A percentile compares a stretch with the other conserved stretches of the same genome.
These are phyloP conservation scores for Hippocampus barbouri DNA, from an alignment of 2,113 vertebrate species.

Conservation along the genomic window DNA sequence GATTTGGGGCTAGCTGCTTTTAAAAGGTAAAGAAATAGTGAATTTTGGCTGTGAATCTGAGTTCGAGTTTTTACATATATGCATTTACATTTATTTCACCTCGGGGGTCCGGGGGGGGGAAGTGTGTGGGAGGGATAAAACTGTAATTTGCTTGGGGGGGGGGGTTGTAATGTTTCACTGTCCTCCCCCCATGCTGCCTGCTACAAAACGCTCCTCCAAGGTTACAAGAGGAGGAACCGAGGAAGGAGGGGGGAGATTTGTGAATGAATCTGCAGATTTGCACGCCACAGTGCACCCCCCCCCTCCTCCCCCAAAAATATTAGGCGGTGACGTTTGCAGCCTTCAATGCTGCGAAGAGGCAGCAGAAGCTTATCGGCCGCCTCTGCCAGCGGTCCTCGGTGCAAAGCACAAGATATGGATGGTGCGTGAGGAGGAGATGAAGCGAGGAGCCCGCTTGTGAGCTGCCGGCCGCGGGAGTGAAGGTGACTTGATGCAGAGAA, in stretches of 20 bases:
- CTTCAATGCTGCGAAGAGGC: slow-evolving; percentile 11
- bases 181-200: slow-evolving; percentile 43
- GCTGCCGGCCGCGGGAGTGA: slow-evolving; percentile 62
- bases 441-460: background rate
- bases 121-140: no score
- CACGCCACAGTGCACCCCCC: background rate
- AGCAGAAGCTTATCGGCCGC: slow-evolving; percentile 51
- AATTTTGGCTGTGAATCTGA: no score
- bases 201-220: slow-evolving; percentile 71
- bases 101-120: no score
- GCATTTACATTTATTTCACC: no score
- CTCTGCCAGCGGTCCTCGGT: slow-evolving; percentile 66
- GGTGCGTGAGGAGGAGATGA: background rate
- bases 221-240: slow-evolving; percentile 61
- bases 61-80: no score
- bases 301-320: background rate
- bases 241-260: slow-evolving; percentile 27
- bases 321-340: slow-evolving; percentile 21
- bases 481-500: slow-evolving; percentile 81
- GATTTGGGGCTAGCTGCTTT: no score
- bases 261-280: slow-evolving; percentile 6
- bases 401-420: slow-evolving; percentile 73
- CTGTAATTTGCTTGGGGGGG: no score
- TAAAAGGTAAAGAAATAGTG: no score
- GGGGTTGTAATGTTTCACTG: no score